phyloP scores from a whole-genome alignment of 2,797 vertebrate genomes.

The Lacerta agilis region DNA sequence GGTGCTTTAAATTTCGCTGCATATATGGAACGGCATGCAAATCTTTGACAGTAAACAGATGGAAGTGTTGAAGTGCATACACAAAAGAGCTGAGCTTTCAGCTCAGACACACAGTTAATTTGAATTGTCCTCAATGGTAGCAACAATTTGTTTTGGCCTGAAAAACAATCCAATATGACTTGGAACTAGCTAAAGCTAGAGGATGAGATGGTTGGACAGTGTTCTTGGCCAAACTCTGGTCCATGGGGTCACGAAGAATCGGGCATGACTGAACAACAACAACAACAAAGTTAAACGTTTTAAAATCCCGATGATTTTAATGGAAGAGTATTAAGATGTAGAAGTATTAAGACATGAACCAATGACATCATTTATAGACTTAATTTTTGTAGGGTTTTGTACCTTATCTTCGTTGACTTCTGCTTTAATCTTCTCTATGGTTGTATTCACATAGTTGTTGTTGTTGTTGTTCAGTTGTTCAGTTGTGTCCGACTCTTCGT shows the following conservation, averaged over 20 bases:
- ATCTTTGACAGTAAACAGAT: constrained; percentile 31
- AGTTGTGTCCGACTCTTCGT: no score
- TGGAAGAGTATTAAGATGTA: background rate
- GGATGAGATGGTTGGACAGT: no score
- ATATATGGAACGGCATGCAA: background rate
- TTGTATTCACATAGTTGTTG: no score
- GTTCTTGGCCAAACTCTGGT: no score
- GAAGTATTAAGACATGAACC: background rate
- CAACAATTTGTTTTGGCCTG: constrained; percentile 22
- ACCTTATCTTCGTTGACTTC: background rate
- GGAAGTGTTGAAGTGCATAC: background rate
- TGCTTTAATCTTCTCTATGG: background rate
- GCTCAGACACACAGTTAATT: background rate
- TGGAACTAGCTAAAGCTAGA: background rate
- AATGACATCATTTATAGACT: constrained; percentile 12
- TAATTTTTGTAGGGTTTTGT: background rate
- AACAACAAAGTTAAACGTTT: background rate
- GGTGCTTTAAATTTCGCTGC: background rate
- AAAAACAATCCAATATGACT: background rate
- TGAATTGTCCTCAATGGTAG: constrained; percentile 7
- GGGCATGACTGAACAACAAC: no score
- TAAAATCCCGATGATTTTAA: background rate
- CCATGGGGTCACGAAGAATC: no score
- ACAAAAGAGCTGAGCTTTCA: constrained; percentile 5
- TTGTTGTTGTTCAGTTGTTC: no score